Evolutionary conservation across 2,113 vertebrate genomes (phyloP), one percentile per base, ranked within the genome.

Genomic region (Meles meles): DNA sequence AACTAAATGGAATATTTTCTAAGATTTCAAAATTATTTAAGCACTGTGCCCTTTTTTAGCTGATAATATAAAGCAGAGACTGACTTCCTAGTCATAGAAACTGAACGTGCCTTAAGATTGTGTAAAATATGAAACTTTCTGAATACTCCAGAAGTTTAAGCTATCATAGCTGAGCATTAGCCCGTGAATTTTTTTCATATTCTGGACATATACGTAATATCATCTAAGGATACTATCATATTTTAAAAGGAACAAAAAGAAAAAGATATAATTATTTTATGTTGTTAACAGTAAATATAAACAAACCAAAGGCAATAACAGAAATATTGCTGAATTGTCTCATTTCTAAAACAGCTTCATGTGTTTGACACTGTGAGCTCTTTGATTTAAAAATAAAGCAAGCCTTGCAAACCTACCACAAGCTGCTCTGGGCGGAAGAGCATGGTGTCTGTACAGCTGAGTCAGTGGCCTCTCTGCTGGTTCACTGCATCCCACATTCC

Each of bases 381-480:
- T n/a, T 76, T 42, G 44, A 29, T 11, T 67, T 85, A 71, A 69
- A 61, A 57, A 55, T 77, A 67, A 21, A 57, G 27, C 49, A 57
- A 55, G 72, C 20, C 21, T 65, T 59, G 37, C 44, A 84, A 72
- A 55, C 44, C 31, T 52, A 52, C 37, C 57, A 84, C 42, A 25
- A 59, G n/a, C 44, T 87, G 31, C n/a, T 87, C 27, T 17, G 12
- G 57, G 31, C 11, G 13, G 47, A 42, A 52, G 12, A 59, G 10
- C 0, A 2, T 27, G 10, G 25, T 5, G 12, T 14, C 34, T 25
- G 37, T 25, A 31, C 11, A 49, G 3, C 11, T 0, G 42, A 23
- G 31, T 47, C 25, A 34, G 39, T 13, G 1, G 15, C 1, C n/a
- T 47, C 52, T 80, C 13, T 7, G 34, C 25, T 39, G 34, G 34